These are phyloP conservation scores for Papilio polytes DNA, from an alignment of 1,140 invertebrate genomes.

Conservation along the genomic window DNA sequence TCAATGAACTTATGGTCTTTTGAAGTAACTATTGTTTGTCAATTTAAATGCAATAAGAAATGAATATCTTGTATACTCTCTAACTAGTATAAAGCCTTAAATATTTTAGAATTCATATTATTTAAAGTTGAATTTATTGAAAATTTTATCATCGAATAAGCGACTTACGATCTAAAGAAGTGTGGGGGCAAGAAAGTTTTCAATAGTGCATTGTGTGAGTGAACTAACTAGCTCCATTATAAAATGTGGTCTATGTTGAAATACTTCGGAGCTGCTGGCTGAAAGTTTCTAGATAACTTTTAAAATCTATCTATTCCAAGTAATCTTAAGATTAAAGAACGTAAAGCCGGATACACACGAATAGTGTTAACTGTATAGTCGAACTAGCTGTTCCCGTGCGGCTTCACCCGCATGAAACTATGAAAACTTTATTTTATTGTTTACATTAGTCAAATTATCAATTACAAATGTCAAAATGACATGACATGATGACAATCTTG, in stretches of 20 bases:
- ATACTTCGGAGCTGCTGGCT: neutral
- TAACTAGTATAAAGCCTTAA: too few species aligned
- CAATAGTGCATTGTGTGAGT: conserved; percentile 4
- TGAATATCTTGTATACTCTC: too few species aligned
- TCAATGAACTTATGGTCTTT: too few species aligned
- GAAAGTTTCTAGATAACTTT: neutral
- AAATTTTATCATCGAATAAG: neutral
- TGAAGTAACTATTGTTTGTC: neutral
- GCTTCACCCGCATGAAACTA: too few species aligned
- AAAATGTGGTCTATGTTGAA: neutral
- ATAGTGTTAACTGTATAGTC: neutral
- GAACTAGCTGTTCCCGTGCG: too few species aligned
- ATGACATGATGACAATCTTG: too few species aligned
- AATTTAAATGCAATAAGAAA: too few species aligned
- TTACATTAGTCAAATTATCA: too few species aligned
- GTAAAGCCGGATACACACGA: neutral
- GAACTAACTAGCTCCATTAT: conserved; percentile 19
- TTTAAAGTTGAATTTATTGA: neutral
- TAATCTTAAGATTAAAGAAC: neutral
- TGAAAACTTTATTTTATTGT: too few species aligned
- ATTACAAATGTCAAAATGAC: too few species aligned
- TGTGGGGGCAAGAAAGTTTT: conserved; percentile 5
- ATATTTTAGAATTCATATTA: neutral
- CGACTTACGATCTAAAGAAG: neutral
- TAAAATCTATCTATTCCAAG: neutral